A percentile compares a stretch with the other conserved stretches of the same genome.
Evolutionary conservation across 2,797 vertebrate genomes (phyloP).

Genomic region (Mycteria americana): DNA sequence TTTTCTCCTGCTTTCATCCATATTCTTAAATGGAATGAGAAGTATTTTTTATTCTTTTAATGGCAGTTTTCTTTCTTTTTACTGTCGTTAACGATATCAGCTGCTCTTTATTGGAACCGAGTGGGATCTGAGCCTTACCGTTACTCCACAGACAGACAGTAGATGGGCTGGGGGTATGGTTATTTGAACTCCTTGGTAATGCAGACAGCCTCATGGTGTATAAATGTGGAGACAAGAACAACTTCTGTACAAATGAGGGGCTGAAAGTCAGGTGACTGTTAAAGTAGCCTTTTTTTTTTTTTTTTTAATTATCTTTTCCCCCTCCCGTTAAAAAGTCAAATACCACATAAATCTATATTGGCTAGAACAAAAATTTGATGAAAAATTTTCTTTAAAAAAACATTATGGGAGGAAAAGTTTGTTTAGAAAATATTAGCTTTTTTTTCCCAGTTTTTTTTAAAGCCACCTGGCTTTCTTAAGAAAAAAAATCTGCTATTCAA

Average conservation of each 20-base stretch:
- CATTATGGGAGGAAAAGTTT: background rate
- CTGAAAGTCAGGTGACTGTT: constrained; percentile 90
- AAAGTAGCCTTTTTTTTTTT: constrained; percentile 51
- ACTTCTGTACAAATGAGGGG: constrained; percentile 82
- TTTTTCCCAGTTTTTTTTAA: background rate
- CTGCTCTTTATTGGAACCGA: constrained; percentile 40
- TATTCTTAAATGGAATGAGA: constrained; percentile 51
- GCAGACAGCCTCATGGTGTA: constrained; percentile 74
- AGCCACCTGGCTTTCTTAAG: constrained; percentile 59
- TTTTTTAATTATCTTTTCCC: background rate
- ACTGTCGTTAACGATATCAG: background rate
- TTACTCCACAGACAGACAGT: constrained; percentile 27
- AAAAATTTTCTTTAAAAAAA: background rate
- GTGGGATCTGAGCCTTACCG: background rate
- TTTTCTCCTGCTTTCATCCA: constrained; percentile 51
- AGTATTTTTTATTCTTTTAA: constrained; percentile 43
- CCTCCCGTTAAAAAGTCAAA: constrained; percentile 10
- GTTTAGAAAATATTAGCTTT: background rate
- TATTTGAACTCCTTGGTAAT: constrained; percentile 65
- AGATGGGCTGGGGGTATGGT: constrained; percentile 40
- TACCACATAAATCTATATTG: background rate
- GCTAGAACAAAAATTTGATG: background rate
- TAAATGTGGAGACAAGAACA: constrained; percentile 64
- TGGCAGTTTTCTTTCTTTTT: constrained; percentile 1
- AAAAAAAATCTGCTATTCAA: background rate